These are phyloP conservation scores for Lepidonotus clava DNA, from an alignment of 2,888 invertebrate species.

Conservation along the genomic window DNA sequence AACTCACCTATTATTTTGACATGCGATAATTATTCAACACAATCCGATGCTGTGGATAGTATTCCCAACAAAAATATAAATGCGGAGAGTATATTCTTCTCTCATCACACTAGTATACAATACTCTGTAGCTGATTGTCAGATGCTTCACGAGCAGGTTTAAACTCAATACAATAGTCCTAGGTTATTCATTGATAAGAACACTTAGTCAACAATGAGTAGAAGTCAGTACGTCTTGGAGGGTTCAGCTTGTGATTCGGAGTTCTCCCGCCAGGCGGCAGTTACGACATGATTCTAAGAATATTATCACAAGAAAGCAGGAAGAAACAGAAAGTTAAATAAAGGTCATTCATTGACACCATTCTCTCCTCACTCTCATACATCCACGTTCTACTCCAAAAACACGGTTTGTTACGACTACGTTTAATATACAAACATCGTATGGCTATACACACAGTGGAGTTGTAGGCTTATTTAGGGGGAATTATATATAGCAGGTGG, in stretches of 20 bases:
- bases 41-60: not conserved
- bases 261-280: too few species aligned
- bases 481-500: conserved; percentile 21
- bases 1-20: not conserved
- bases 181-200: too few species aligned
- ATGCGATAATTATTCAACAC: not conserved
- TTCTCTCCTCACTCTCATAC: not conserved
- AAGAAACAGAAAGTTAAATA: not conserved
- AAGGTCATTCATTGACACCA: not conserved
- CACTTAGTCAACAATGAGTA: too few species aligned
- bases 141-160: not conserved
- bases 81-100: not conserved
- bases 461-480: not conserved
- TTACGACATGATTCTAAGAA: not conserved
- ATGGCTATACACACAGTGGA: not conserved
- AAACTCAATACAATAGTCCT: too few species aligned
- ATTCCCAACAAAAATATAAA: not conserved
- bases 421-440: conserved; percentile 17
- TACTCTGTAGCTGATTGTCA: not conserved
- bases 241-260: too few species aligned
- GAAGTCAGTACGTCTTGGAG: too few species aligned
- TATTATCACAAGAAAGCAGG: conserved; percentile 34
- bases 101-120: not conserved
- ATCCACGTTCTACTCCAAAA: not conserved
- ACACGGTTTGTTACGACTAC: not conserved